A percentile compares a stretch with the other conserved stretches of the same genome.
phyloP scores from a whole-genome alignment of 2,888 invertebrate species.

The Dryobotodes eremita region DNA sequence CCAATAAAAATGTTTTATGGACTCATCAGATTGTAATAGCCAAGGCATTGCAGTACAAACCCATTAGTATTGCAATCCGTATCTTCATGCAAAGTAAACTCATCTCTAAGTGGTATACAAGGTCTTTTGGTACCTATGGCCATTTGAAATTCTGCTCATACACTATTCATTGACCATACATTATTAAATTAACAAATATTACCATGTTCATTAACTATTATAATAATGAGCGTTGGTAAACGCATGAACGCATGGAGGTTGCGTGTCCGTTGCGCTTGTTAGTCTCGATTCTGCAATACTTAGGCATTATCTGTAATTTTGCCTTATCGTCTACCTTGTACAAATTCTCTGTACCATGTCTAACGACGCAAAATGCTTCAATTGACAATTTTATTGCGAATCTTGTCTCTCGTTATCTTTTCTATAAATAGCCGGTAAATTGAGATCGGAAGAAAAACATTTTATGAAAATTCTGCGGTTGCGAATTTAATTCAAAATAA shows the following conservation, averaged over 20 bases:
- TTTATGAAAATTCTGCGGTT: conserved; percentile 10
- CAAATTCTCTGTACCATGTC: conserved; percentile 31
- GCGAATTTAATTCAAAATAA: conserved; percentile 10
- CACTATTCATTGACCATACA: conserved; percentile 39
- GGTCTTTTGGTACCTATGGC: conserved; percentile 38
- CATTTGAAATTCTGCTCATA: conserved; percentile 41
- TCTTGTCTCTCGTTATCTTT: conserved; percentile 26
- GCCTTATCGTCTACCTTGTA: conserved; percentile 37
- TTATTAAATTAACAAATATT: conserved; percentile 57
- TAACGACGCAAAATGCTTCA: conserved; percentile 44
- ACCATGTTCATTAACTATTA: conserved; percentile 50
- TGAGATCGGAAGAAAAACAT: conserved; percentile 18
- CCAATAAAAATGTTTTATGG: conserved; percentile 41
- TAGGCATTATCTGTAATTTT: conserved; percentile 54
- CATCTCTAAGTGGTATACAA: conserved; percentile 42
- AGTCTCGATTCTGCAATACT: conserved; percentile 44
- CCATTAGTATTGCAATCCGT: conserved; percentile 29
- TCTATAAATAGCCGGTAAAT: conserved; percentile 16
- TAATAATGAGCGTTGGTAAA: conserved; percentile 42
- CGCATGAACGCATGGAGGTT: conserved; percentile 35
- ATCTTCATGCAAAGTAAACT: conserved; percentile 46
- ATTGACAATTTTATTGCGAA: conserved; percentile 33
- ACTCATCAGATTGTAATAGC: conserved; percentile 18
- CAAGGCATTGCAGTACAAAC: conserved; percentile 1
- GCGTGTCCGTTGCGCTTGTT: conserved; percentile 66